Evolutionary conservation across 2,888 invertebrate genomes (phyloP), one percentile per base, ranked within the genome.

Genomic region (Chloromyia formosa): DNA sequence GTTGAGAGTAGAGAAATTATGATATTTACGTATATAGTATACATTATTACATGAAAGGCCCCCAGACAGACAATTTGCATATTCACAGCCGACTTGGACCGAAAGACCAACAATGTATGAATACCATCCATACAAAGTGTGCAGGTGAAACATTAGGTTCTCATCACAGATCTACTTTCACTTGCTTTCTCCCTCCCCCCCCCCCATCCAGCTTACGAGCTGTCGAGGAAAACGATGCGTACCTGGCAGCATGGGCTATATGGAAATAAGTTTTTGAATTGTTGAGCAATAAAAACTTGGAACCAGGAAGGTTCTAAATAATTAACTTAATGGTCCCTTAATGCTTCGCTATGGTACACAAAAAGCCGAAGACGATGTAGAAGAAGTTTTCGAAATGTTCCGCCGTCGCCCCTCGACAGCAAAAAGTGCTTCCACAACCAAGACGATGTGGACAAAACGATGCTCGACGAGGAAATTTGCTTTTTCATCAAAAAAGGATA

Each of bases 311-410:
- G 40, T 56, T 69, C 56, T 69, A 69, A 69, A 69, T 69, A 69
- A 69, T 69, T 69, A 54, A 56, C 69, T 40, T 69, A 69, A 69
- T 69, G 53, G 69, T 18, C 54, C 69, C 54, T 18, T 54, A 69
- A 53, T 69, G 53, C 69, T 16, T 69, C n/a, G 18, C 45, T n/a
- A 53, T 14, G 54, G 23, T 3, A 14, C 14, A 49, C 49, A 49
- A n/a, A 49, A 49, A 5, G 49, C 27, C 27, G 27, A 35, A 35
- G 27, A 35, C 27, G 27, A 60, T 16, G 53, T 16, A 56, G 56
- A 61, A 2, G 20, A 61, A 35, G 61, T 61, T 35, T 35, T 16
- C n/a, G 7, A 35, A 61, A n/a, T 61, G 61, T 61, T 20, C 35
- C 61, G 35, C 14, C 12, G 35, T 35, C 27, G 7, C 27, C 27